Percentiles rank a stretch among this genome's conserved stretches.
phyloP scores from a whole-genome alignment of 2,797 vertebrate genomes.

The Nothura maculosa region DNA sequence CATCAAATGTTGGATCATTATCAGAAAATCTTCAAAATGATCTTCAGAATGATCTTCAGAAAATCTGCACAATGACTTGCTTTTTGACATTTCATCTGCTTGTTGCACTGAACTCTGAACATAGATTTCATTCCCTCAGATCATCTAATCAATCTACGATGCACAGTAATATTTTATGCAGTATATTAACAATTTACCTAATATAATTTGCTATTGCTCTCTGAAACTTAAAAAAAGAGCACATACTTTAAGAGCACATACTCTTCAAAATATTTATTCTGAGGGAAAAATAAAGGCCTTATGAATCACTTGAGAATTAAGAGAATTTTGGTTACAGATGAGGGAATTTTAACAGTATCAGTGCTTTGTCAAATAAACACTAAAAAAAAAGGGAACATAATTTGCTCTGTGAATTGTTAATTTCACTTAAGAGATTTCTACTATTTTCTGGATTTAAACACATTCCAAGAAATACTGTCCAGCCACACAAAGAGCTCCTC shows the following conservation, averaged over 20 bases:
- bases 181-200: neutral
- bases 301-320: neutral
- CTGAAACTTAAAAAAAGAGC: neutral
- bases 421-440: neutral
- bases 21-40: too few relatives aligned
- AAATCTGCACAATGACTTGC: neutral
- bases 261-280: neutral
- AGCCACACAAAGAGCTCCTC: neutral
- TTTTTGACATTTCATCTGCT: neutral
- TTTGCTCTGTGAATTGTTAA: neutral
- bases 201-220: neutral
- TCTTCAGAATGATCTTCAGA: neutral
- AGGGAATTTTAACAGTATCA: neutral
- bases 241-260: neutral
- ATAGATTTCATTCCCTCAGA: neutral
- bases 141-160: neutral
- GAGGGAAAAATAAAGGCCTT: neutral
- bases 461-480: neutral
- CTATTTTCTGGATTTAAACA: neutral
- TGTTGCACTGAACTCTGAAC: neutral
- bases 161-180: neutral
- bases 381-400: neutral
- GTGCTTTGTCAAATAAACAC: neutral
- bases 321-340: neutral
- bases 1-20: too few relatives aligned